Evolutionary conservation across 2,797 vertebrate species (phyloP).

Genomic region (Sebastes itinus): DNA sequence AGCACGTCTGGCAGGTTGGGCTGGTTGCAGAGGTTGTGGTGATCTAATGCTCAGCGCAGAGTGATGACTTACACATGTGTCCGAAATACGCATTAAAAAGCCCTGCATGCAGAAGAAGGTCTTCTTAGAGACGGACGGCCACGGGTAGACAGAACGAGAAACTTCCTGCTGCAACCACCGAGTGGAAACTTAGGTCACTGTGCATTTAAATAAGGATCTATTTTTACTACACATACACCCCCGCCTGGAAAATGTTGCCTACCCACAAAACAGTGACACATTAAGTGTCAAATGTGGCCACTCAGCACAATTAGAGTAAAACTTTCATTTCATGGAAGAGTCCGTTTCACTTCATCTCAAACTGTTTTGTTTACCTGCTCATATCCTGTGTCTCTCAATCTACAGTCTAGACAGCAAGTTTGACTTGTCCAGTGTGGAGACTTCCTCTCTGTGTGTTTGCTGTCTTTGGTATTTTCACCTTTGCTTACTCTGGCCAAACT

Average conservation of each 20-base stretch:
- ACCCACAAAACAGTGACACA: slow-evolving; percentile 10
- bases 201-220: slow-evolving; percentile 10
- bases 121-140: background rate
- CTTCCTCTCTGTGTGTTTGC: background rate
- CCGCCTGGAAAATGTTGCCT: slow-evolving; percentile 45
- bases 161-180: slow-evolving; percentile 38
- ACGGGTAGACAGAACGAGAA: background rate
- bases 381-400: slow-evolving; percentile 10
- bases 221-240: slow-evolving; percentile 12
- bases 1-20: slow-evolving; percentile 55
- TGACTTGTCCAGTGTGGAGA: background rate
- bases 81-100: background rate
- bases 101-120: background rate
- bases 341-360: background rate
- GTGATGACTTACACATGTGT: background rate
- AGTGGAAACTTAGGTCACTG: slow-evolving; percentile 47
- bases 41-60: slow-evolving; percentile 1
- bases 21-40: background rate
- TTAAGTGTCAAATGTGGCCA: background rate
- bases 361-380: slow-evolving; percentile 23
- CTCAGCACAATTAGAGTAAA: background rate
- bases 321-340: background rate
- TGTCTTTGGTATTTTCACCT: background rate
- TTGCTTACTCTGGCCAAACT: too few relatives aligned
- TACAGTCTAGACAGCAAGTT: slow-evolving; percentile 26